A percentile compares a stretch with the other conserved stretches of the same genome.
These are phyloP conservation scores for Luscinia megarhynchos DNA, from an alignment of 2,797 vertebrate genomes.

Conservation along the genomic window DNA sequence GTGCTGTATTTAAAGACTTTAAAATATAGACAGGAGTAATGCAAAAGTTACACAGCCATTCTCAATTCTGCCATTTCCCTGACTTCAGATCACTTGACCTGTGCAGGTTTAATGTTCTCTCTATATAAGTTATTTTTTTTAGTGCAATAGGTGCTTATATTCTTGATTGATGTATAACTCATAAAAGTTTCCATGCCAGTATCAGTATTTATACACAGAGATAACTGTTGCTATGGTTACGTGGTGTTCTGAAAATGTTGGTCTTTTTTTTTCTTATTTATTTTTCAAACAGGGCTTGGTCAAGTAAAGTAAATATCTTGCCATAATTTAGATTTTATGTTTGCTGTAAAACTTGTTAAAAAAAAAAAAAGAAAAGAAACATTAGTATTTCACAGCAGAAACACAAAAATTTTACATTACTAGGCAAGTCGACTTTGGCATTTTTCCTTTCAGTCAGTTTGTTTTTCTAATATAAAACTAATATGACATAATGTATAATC, in stretches of 20 bases:
- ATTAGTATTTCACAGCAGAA: conserved; percentile 66
- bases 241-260: not conserved
- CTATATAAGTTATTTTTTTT: not conserved
- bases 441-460: conserved; percentile 82
- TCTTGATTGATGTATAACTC: not conserved
- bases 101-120: not conserved
- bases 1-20: not conserved
- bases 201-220: conserved; percentile 30
- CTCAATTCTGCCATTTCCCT: not conserved
- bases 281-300: not conserved
- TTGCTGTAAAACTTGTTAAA: conserved; percentile 57
- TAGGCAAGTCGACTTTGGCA: conserved; percentile 75
- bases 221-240: conserved; percentile 38
- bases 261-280: conserved; percentile 30
- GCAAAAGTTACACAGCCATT: not conserved
- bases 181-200: not conserved
- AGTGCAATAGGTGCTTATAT: not conserved
- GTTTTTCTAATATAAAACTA: conserved; percentile 88
- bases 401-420: conserved; percentile 66
- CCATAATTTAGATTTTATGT: conserved; percentile 65
- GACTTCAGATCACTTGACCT: not conserved
- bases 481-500: conserved; percentile 90
- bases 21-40: not conserved
- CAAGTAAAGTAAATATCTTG: conserved; percentile 56
- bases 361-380: not conserved